These are phyloP conservation scores for Pedionomus torquatus DNA, from an alignment of 2,113 vertebrate genomes.

Conservation along the genomic window DNA sequence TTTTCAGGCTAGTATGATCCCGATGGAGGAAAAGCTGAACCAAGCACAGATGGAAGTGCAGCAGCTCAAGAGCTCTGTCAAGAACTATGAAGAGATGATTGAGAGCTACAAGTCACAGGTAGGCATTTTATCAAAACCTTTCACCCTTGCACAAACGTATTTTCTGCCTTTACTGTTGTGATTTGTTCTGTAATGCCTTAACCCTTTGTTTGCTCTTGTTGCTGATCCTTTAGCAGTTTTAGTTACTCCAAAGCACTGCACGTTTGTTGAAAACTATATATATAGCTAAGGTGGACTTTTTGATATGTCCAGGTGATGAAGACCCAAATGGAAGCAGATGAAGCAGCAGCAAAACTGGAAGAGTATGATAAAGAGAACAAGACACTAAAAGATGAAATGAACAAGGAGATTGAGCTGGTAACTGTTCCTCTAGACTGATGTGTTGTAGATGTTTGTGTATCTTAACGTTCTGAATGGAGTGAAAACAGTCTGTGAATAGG, in stretches of 20 bases:
- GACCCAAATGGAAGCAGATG: conserved; percentile 82
- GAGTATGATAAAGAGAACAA: conserved; percentile 81
- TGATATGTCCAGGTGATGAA: conserved; percentile 78
- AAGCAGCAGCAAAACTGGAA: conserved; percentile 80
- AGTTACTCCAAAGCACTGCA: not conserved
- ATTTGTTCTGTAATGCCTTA: not conserved
- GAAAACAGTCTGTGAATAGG: not conserved
- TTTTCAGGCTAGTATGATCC: conserved; percentile 75
- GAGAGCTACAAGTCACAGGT: conserved; percentile 91
- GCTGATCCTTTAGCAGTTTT: not conserved
- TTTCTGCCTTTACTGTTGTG: not conserved
- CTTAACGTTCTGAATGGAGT: not conserved
- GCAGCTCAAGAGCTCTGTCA: conserved; percentile 85
- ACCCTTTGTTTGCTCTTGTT: not conserved
- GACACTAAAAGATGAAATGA: conserved; percentile 78
- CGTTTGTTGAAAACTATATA: not conserved
- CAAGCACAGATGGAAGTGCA: conserved; percentile 83
- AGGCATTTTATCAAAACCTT: conserved; percentile 59
- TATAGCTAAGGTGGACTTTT: not conserved
- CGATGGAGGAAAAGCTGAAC: conserved; percentile 85
- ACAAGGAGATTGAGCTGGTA: conserved; percentile 82
- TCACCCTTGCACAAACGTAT: not conserved
- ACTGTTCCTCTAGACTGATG: not conserved
- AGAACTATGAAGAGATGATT: conserved; percentile 86
- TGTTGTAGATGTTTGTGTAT: not conserved